A percentile compares a stretch with the other conserved stretches of the same genome.
Evolutionary conservation across 2,113 vertebrate species (phyloP).

Genomic region (Gavia stellata): DNA sequence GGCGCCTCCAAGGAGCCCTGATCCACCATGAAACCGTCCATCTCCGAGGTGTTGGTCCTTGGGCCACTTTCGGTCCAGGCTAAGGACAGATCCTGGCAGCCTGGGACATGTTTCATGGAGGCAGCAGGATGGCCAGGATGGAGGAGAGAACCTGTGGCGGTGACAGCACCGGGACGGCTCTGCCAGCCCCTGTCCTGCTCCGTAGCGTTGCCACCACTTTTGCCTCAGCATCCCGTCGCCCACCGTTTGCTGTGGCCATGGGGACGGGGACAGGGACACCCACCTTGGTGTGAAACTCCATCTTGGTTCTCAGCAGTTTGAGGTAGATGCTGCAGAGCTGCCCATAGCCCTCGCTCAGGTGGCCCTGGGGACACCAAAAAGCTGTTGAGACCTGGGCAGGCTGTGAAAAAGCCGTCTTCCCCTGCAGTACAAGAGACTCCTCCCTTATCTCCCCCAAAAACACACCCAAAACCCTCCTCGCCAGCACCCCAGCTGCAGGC

Average conservation of each 20-base stretch:
- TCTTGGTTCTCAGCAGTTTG: conserved; percentile 98
- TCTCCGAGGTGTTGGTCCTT: fast-evolving
- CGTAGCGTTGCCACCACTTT: fast-evolving
- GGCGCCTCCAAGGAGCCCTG: neutral
- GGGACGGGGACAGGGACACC: neutral
- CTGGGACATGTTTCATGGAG: neutral
- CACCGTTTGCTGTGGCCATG: neutral
- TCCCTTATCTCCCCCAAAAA: neutral
- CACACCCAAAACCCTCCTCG: neutral
- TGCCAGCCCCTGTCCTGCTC: neutral
- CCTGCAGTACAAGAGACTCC: neutral
- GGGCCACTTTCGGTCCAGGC: neutral
- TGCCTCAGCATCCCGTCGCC: neutral
- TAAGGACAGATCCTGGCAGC: neutral
- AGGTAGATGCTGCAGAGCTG: conserved; percentile 98
- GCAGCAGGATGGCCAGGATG: neutral
- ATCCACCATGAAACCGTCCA: neutral
- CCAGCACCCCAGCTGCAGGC: neutral
- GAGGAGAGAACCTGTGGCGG: neutral
- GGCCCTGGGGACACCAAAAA: conserved; percentile 74
- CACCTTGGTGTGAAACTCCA: conserved; percentile 98
- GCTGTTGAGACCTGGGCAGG: neutral
- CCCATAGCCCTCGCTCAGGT: conserved; percentile 94
- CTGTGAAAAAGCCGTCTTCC: neutral
- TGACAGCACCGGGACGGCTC: neutral